Conservation (phyloP, 2,888 invertebrate species). For the Pardosa pseudoannulata region DNA sequence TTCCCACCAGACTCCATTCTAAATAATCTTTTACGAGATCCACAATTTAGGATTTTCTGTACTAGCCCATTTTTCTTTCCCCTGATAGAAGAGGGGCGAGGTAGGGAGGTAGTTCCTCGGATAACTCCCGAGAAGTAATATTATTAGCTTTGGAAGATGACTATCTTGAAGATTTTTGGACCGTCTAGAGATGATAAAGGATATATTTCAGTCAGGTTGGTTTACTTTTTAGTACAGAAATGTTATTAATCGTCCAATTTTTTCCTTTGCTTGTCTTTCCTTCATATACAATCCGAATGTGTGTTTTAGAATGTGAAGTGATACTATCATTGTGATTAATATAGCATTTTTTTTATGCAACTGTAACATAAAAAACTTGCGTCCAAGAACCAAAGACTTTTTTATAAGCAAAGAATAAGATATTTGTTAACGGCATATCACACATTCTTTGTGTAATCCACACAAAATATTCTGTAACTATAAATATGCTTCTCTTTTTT, state of each 20-base stretch:
- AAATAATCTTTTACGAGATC: constrained; percentile 6
- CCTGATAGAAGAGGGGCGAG: neutral
- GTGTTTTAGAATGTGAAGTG: neutral
- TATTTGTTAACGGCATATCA: too few relatives aligned
- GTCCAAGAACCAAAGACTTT: too few relatives aligned
- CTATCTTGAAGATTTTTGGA: neutral
- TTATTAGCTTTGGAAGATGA: neutral
- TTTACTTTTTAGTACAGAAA: neutral
- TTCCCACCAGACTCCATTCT: neutral
- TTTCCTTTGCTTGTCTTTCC: too few relatives aligned
- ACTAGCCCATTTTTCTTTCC: neutral
- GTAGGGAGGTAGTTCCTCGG: neutral
- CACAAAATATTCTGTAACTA: too few relatives aligned
- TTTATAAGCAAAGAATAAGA: too few relatives aligned
- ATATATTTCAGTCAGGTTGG: neutral
- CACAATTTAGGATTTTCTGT: neutral
- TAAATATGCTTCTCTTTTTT: too few relatives aligned
- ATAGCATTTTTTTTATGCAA: too few relatives aligned
- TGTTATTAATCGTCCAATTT: neutral
- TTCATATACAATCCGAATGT: neutral
- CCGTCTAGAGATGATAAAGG: neutral
- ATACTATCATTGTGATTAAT: neutral
- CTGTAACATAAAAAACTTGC: too few relatives aligned
- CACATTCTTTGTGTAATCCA: too few relatives aligned
- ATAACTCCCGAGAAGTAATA: neutral